These are phyloP conservation scores for Zeus faber DNA, from an alignment of 2,113 vertebrate species.

Conservation along the genomic window DNA sequence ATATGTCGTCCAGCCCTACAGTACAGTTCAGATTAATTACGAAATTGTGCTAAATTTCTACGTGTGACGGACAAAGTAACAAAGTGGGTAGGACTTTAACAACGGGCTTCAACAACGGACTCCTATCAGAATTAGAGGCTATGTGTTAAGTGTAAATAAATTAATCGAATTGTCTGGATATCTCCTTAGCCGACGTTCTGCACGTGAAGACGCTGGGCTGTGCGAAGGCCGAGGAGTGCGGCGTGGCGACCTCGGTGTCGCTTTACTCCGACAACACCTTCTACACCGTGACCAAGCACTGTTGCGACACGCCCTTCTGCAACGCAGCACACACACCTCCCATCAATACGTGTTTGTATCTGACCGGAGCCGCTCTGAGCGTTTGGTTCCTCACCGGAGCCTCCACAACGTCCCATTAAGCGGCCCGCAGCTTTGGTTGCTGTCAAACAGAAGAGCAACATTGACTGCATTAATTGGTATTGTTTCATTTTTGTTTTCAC, in stretches of 20 bases:
- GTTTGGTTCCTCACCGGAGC: slow-evolving; percentile 16
- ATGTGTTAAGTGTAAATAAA: too few relatives aligned
- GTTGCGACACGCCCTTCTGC: slow-evolving; percentile 65
- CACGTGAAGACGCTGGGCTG: slow-evolving; percentile 65
- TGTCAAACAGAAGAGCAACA: too few relatives aligned
- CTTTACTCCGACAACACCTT: slow-evolving; percentile 48
- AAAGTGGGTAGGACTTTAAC: too few relatives aligned
- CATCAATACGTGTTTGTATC: slow-evolving; percentile 14
- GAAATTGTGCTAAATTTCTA: too few relatives aligned
- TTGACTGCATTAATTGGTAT: too few relatives aligned
- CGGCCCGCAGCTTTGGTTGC: background rate
- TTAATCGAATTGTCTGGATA: background rate
- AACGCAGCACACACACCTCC: slow-evolving; percentile 41
- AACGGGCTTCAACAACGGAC: too few relatives aligned
- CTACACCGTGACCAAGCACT: slow-evolving; percentile 67
- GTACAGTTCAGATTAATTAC: too few relatives aligned
- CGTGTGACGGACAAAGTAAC: too few relatives aligned
- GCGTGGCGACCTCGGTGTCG: slow-evolving; percentile 32
- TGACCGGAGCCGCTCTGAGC: slow-evolving; percentile 27
- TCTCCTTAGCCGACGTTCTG: slow-evolving; percentile 47
- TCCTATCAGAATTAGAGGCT: too few relatives aligned
- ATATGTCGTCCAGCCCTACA: too few relatives aligned
- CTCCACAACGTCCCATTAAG: background rate
- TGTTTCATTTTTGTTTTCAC: too few relatives aligned
- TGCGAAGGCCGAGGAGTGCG: slow-evolving; percentile 50